A percentile compares a stretch with the other conserved stretches of the same genome.
These are phyloP conservation scores for Zaprionus gabonicus DNA, from an alignment of 1,140 invertebrate genomes.

Conservation along the genomic window DNA sequence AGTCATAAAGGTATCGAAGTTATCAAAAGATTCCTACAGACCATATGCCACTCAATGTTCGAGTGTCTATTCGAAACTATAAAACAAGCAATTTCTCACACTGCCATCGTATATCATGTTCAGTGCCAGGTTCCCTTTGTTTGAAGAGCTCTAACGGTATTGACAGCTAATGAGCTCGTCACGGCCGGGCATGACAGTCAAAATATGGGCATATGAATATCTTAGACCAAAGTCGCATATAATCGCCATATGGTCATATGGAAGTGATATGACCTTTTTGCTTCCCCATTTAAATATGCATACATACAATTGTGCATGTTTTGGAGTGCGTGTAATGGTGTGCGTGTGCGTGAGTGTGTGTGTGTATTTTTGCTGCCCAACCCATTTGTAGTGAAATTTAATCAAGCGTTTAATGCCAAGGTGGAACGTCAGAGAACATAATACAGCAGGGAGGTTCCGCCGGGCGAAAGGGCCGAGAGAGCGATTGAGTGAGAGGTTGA, in stretches of 20 bases:
- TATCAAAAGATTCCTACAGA: background rate
- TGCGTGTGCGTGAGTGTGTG: slow-evolving; percentile 16
- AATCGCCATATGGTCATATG: slow-evolving; percentile 64
- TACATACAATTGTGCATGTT: slow-evolving; percentile 2
- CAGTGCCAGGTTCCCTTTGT: background rate
- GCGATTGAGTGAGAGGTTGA: slow-evolving; percentile 17
- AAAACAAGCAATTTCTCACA: slow-evolving; percentile 2
- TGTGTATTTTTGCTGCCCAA: slow-evolving; percentile 41
- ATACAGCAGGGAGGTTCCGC: slow-evolving; percentile 49
- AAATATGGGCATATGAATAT: slow-evolving; percentile 50
- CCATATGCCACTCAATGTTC: background rate
- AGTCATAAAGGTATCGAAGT: background rate
- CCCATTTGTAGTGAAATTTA: slow-evolving; percentile 83
- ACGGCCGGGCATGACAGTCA: slow-evolving; percentile 51
- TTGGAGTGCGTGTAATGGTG: slow-evolving; percentile 11
- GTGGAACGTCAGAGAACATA: slow-evolving; percentile 76
- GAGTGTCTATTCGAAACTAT: background rate
- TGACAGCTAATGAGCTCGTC: slow-evolving; percentile 2
- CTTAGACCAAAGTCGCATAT: slow-evolving; percentile 26
- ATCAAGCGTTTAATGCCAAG: slow-evolving; percentile 84
- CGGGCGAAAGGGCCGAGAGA: slow-evolving; percentile 9
- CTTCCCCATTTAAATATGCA: slow-evolving; percentile 17
- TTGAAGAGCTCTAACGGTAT: background rate
- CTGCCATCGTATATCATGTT: background rate
- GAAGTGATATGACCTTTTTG: slow-evolving; percentile 67